phyloP scores from a whole-genome alignment of 2,113 vertebrate species.

The Oryctolagus cuniculus region mOryCun1.1 NC_091439.1:128125001-128125500 shows the following conservation, averaged over 20 bases:
- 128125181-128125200: neutral
- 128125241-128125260: accelerated
- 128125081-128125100: neutral
- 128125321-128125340: neutral
- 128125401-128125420: too few relatives aligned
- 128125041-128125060: neutral
- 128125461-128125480: too few relatives aligned
- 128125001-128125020: neutral
- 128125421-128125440: too few relatives aligned
- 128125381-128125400: too few relatives aligned
- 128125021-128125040: neutral
- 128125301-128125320: neutral
- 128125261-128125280: neutral
- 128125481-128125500: too few relatives aligned
- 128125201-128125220: accelerated
- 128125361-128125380: too few relatives aligned
- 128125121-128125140: neutral
- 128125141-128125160: neutral
- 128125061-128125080: neutral
- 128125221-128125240: neutral
- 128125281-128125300: neutral
- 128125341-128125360: too few relatives aligned
- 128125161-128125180: neutral
- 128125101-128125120: neutral
- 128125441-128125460: too few relatives aligned